phyloP scores from a whole-genome alignment of 1,140 invertebrate genomes.

The Andrena cerasifolii region DNA sequence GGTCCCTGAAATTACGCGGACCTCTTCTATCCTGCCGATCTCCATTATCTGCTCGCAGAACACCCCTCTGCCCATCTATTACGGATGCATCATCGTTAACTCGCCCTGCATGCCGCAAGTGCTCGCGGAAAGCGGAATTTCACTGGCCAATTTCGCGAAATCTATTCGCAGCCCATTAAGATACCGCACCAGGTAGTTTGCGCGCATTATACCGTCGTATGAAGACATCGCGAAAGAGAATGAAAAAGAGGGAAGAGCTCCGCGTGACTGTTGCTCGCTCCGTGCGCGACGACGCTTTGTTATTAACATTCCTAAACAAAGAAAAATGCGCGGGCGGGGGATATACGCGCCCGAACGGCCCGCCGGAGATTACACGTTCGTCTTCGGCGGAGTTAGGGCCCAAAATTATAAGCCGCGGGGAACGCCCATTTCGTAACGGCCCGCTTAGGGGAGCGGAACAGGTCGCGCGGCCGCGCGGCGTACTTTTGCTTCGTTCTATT shows the following conservation, averaged over 20 bases:
- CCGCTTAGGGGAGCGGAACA: constrained; percentile 23
- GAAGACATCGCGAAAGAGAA: too few relatives aligned
- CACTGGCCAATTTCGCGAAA: neutral
- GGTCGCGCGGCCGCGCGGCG: constrained; percentile 26
- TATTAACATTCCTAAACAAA: constrained; percentile 39
- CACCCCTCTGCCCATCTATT: too few relatives aligned
- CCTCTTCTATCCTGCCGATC: too few relatives aligned
- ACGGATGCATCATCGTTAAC: too few relatives aligned
- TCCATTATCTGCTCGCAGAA: too few relatives aligned
- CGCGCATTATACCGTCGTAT: neutral
- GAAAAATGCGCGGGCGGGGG: neutral
- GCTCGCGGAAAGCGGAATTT: too few relatives aligned
- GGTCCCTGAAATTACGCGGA: too few relatives aligned
- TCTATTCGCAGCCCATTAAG: neutral
- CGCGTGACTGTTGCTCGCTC: neutral
- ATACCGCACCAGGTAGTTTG: neutral
- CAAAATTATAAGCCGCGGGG: constrained; percentile 22
- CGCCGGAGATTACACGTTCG: constrained; percentile 1
- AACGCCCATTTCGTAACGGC: constrained; percentile 8
- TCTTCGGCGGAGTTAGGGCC: neutral
- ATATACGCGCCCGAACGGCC: neutral
- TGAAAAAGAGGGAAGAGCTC: too few relatives aligned
- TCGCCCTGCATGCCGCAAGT: too few relatives aligned
- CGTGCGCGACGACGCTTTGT: neutral
- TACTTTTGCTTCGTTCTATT: constrained; percentile 69